Base-by-base conservation (phyloP, 2,888 invertebrate genomes). In the Endotricha flammealis region DNA sequence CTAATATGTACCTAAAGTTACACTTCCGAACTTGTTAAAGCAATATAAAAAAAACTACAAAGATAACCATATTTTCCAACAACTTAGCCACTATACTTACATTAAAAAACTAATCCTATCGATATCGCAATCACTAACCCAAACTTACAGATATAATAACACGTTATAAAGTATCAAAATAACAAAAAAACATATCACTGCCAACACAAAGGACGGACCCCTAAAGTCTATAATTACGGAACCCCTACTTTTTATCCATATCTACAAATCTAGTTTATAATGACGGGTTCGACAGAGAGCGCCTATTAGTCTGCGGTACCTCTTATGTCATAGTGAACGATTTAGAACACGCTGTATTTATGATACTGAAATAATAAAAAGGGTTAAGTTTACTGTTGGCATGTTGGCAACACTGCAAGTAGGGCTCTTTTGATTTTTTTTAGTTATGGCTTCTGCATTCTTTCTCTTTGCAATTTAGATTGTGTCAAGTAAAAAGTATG, bases 231-330 rank as follows among this genome's bases (percentile, higher is more conserved):
- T 52, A 52, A 52, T 52, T 46, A 49, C 43, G 45, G 46, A 37
- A 38, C 51, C 49, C 51, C 46, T 49, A 40, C 46, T 51, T 51
- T 51, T 51, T 51, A 49, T 41, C 44, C 42, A 39, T 30, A 36
- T 17, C 47, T 47, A 53, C 56, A 51, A 52, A 57, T 57, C 56
- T 56, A 52, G 50, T 46, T 39, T 23, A 51, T 57, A 57, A 57
- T 57, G 50, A 57, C 53, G 51, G 56, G 50, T 54, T 51, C 46
- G 48, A 50, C 35, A 39, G 42, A 36, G 45, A 49, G 48, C 41
- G 48, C 46, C 50, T 47, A 49, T 49, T 49, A 48, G 46, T 48
- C 48, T 46, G 43, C 42, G 50, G 43, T 46, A 41, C 30, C 20
- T 12, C 32, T 33, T 25, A 35, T 39, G 32, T 38, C 43, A 40